phyloP scores from a whole-genome alignment of 2,888 invertebrate species.

The Drosophila subquinaria region DNA sequence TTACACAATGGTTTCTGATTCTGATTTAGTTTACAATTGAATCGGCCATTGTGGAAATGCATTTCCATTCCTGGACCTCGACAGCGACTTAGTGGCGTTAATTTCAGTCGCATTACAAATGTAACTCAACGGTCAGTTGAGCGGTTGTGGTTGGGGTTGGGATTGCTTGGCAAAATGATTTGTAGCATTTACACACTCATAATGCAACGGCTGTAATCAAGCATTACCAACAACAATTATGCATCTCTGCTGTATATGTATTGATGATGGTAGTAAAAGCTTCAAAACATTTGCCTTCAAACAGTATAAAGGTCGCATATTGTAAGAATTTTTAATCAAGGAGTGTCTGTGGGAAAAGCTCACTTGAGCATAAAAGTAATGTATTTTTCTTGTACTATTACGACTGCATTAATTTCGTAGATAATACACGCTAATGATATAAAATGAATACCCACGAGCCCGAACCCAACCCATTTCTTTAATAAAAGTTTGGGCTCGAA shows the following conservation, averaged over 20 bases:
- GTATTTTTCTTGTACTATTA: too few relatives aligned
- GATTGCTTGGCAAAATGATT: conserved; percentile 28
- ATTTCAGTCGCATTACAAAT: conserved; percentile 71
- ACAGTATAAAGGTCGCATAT: not conserved
- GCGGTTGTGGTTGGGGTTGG: conserved; percentile 1
- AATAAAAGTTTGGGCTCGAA: too few relatives aligned
- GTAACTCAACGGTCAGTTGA: conserved; percentile 49
- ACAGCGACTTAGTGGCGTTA: conserved; percentile 64
- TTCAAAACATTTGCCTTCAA: not conserved
- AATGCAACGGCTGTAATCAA: conserved; percentile 16
- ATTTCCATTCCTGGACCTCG: conserved; percentile 42
- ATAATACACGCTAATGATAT: too few relatives aligned
- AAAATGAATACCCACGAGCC: too few relatives aligned
- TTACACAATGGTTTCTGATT: conserved; percentile 44
- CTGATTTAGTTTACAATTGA: conserved; percentile 49
- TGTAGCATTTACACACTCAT: conserved; percentile 8
- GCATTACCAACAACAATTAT: not conserved
- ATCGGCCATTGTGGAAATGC: conserved; percentile 65
- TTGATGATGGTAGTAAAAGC: too few relatives aligned
- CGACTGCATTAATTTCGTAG: too few relatives aligned
- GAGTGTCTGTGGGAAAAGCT: too few relatives aligned
- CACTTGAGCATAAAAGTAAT: too few relatives aligned
- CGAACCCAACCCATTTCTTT: too few relatives aligned
- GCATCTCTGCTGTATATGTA: not conserved
- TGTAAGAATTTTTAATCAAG: not conserved